Base-by-base conservation (phyloP, 2,888 invertebrate genomes). In the Hypomecis atomaria region DNA sequence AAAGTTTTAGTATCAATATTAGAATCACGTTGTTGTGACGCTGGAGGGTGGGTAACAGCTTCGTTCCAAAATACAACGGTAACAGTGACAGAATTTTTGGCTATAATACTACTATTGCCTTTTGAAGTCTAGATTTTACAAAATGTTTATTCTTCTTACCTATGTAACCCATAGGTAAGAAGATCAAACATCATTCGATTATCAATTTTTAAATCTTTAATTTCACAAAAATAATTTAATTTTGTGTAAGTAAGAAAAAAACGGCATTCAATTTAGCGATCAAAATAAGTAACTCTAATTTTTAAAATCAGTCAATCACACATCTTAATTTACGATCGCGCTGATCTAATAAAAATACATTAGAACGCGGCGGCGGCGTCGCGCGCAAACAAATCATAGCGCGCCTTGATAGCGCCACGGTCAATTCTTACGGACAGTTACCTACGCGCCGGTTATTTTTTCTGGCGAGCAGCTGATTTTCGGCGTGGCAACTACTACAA, bases 381-480 rank as follows among this genome's bases (percentile, higher is more conserved):
- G 43, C 47, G 43, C 47, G 45, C 64, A 52, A 59, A 64, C 54
- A 54, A 64, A 55, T 58, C 55, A 48, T 11, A 57, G 40, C 53
- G 44, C 13, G 64, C 50, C 45, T 54, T 57, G 52, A 52, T 60
- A 67, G 60, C 68, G 66, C 67, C 71, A 70, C 69, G 56, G 62
- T 65, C 47, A 56, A 48, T 70, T 73, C 73, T 75, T 72, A 74
- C 72, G 59, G 66, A 66, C 58, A 65, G 69, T 64, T 69, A 44
- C 38, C 56, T 56, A 67, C 76, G 77, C 74, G 59, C 69, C 69
- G 66, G 71, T 73, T 75, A 75, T 83, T 86, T 84, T 85, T 84
- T 81, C 74, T 83, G 77, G 72, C 67, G 71, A 88, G 84, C 91
- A 92, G 91, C 91, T 92, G 91, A 90, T 90, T 89, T 86, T 88